phyloP scores from a whole-genome alignment of 2,797 vertebrate species.

The Pygocentrus nattereri region DNA sequence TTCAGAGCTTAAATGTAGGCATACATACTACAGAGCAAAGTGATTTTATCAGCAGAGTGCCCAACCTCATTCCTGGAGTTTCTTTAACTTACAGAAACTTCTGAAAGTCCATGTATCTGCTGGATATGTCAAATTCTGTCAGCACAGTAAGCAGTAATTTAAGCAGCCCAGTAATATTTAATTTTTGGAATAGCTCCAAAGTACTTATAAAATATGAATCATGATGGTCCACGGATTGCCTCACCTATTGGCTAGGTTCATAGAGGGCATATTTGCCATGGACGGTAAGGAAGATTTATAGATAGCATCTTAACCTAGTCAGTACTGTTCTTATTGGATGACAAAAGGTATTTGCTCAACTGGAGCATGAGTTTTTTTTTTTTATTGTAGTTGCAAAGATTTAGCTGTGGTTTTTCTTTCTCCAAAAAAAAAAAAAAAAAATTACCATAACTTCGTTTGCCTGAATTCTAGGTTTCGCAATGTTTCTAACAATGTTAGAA shows the following conservation, averaged over 20 bases:
- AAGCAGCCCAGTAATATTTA: background rate
- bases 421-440: too few relatives aligned
- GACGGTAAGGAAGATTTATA: background rate
- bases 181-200: background rate
- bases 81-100: background rate
- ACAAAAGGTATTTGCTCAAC: too few relatives aligned
- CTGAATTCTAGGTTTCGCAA: too few relatives aligned
- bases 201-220: background rate
- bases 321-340: too few relatives aligned
- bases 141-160: background rate
- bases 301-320: background rate
- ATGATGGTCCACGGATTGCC: background rate
- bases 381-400: too few relatives aligned
- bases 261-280: background rate
- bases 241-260: background rate
- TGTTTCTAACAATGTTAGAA: too few relatives aligned
- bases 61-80: background rate
- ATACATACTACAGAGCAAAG: background rate
- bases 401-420: too few relatives aligned
- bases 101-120: background rate
- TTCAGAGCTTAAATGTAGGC: background rate
- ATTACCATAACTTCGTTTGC: too few relatives aligned
- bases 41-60: too few relatives aligned
- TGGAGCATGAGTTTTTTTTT: too few relatives aligned
- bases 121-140: slow-evolving; percentile 1